Percentiles rank a stretch among this genome's conserved stretches.
These are phyloP conservation scores for Apamea monoglypha DNA, from an alignment of 2,888 invertebrate genomes.

Conservation along the genomic window DNA sequence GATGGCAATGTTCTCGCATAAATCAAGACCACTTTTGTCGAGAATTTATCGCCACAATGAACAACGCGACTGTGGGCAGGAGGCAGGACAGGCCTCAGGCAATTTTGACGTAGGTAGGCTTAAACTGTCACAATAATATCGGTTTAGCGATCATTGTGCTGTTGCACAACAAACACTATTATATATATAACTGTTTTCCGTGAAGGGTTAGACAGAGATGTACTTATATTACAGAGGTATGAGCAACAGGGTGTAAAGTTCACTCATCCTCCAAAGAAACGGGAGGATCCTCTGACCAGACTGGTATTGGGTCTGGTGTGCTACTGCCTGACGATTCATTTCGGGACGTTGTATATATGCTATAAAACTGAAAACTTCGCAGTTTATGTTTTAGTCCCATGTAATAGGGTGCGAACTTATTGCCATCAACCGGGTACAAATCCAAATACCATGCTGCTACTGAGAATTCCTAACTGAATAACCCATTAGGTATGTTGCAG, in stretches of 20 bases:
- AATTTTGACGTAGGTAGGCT: slow-evolving; percentile 24
- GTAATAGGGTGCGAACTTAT: background rate
- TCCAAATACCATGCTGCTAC: background rate
- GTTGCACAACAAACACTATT: background rate
- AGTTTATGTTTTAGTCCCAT: background rate
- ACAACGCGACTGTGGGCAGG: background rate
- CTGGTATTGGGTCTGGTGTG: too few relatives aligned
- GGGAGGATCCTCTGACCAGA: too few relatives aligned
- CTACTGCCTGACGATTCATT: too few relatives aligned
- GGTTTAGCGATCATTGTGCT: background rate
- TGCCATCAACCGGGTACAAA: background rate
- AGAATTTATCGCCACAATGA: slow-evolving; percentile 25
- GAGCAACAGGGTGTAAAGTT: too few relatives aligned
- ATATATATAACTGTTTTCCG: too few relatives aligned
- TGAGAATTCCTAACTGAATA: background rate
- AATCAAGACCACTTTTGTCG: slow-evolving; percentile 19
- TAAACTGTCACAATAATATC: background rate
- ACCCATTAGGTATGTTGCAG: background rate
- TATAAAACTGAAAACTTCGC: background rate
- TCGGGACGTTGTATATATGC: too few relatives aligned
- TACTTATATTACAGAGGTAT: too few relatives aligned
- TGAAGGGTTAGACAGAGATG: too few relatives aligned
- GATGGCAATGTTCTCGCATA: slow-evolving; percentile 12
- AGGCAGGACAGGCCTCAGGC: background rate
- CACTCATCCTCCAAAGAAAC: too few relatives aligned